Conservation (phyloP, 2,888 invertebrate species). For the Heteromyza rotundicornis region DNA sequence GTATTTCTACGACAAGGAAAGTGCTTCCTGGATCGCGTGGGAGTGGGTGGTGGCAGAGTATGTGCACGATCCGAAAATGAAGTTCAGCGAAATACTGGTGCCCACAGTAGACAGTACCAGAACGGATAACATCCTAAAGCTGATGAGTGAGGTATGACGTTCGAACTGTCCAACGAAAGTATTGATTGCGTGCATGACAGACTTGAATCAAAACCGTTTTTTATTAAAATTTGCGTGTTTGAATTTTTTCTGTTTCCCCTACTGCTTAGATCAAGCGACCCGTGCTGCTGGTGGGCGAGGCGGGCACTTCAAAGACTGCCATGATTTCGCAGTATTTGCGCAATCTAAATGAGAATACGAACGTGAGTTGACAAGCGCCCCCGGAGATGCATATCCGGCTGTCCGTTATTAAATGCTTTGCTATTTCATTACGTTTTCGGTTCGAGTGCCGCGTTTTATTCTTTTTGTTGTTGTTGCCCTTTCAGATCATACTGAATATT, state of each 20-base stretch:
- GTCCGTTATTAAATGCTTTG: slow-evolving; percentile 16
- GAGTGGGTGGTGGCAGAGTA: slow-evolving; percentile 79
- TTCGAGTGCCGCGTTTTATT: background rate
- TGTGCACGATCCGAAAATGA: slow-evolving; percentile 71
- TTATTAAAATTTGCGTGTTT: background rate
- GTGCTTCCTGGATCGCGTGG: slow-evolving; percentile 84
- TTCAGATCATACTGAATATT: slow-evolving; percentile 77
- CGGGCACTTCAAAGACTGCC: slow-evolving; percentile 92
- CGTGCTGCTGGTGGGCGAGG: slow-evolving; percentile 85
- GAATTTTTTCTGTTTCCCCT: background rate
- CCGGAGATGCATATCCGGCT: background rate
- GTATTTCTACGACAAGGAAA: slow-evolving; percentile 75
- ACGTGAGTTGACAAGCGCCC: slow-evolving; percentile 65
- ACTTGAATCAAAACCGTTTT: too few relatives aligned
- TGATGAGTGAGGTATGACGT: slow-evolving; percentile 73
- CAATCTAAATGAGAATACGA: slow-evolving; percentile 71
- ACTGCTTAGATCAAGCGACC: slow-evolving; percentile 72
- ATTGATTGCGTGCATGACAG: too few relatives aligned
- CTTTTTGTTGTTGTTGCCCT: slow-evolving; percentile 13
- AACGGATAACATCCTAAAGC: slow-evolving; percentile 77
- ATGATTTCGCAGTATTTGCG: slow-evolving; percentile 83
- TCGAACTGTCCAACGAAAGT: too few relatives aligned
- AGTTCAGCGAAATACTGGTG: slow-evolving; percentile 85
- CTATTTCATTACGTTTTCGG: background rate
- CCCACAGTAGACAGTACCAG: slow-evolving; percentile 88